Evolutionary conservation across 2,888 invertebrate genomes (phyloP), one percentile per base, ranked within the genome.

Genomic region (Xanthia icteritia): DNA sequence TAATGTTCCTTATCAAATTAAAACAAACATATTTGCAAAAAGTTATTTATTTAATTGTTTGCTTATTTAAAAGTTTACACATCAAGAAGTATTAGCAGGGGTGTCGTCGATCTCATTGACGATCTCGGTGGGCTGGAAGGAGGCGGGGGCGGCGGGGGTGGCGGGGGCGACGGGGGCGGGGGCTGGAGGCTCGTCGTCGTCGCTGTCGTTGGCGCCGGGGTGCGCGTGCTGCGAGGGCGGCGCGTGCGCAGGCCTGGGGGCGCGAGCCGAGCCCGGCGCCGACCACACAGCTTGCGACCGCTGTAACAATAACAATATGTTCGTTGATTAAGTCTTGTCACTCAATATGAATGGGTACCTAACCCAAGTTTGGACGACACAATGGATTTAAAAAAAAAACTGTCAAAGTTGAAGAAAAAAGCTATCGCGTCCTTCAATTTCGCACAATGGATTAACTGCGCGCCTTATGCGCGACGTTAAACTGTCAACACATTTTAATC

Each of bases 141-240:
- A n/a, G 20, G 63, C 56, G 45, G 77, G 66, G 0, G 31, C 23
- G 71, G 74, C 27, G 54, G 58, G 97, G 83, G 97, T 97, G 51
- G 23, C 2, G 89, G 97, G 69, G 58, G 97, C n/a, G n/a, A n/a
- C 84, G 97, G 97, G 89, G 97, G 97, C 89, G 98, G 97, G 97
- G 0, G 97, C 97, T 81, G 97, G 97, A 51, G 97, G 97, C 63
- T 98, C 98, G 65, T 98, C 98, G 95, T 98, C 97, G 88, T 97
- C 97, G 80, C 97, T 87, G 77, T 86, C 89, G 15, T 97, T 97
- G 48, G 97, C 98, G 64, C 98, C 98, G 45, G 98, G 98, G 67
- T 97, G 95, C 0, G 88, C 89, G 71, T 84, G 86, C 48, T 88
- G 86, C 0, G 85, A 58, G 2, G 88, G 88, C 13, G 88, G 88